Percentiles rank a stretch among this genome's conserved stretches.
These are phyloP conservation scores for Anthophora plumipes DNA, from an alignment of 2,888 invertebrate species.

Conservation along the genomic window DNA sequence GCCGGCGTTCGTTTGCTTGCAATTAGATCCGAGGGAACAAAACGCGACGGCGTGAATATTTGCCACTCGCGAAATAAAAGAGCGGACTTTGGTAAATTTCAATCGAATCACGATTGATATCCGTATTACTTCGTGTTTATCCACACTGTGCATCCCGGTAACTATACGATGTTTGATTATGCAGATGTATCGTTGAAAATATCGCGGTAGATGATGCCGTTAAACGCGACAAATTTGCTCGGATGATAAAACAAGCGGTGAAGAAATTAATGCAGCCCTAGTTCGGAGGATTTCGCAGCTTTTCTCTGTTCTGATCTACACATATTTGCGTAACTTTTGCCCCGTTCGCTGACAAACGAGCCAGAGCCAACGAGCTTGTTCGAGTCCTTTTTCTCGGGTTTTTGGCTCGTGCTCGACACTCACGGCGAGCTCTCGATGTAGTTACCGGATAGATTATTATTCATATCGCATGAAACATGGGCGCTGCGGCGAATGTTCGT, in stretches of 20 bases:
- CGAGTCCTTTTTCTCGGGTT: constrained; percentile 34
- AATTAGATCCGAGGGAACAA: not conserved
- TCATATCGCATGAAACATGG: constrained; percentile 83
- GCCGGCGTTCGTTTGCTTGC: constrained; percentile 13
- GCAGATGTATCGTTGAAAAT: not conserved
- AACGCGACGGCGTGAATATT: not conserved
- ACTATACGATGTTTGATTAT: not conserved
- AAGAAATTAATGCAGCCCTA: constrained; percentile 11
- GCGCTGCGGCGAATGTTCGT: constrained; percentile 81
- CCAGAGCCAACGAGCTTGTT: constrained; percentile 55
- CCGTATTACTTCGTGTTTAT: constrained; percentile 35
- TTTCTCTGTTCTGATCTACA: constrained; percentile 17
- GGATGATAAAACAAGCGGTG: not conserved
- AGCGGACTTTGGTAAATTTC: not conserved
- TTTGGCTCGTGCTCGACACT: constrained; percentile 51
- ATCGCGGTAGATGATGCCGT: not conserved
- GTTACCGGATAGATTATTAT: constrained; percentile 79
- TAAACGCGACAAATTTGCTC: too few relatives aligned
- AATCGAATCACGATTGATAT: constrained; percentile 23
- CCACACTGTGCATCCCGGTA: constrained; percentile 10
- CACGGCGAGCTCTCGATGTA: constrained; percentile 66
- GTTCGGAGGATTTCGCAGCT: not conserved
- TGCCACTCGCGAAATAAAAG: not conserved
- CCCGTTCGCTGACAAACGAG: constrained; percentile 54
- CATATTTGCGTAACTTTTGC: constrained; percentile 75